Evolutionary conservation across 2,888 invertebrate species (phyloP), one percentile per base, ranked within the genome.

Genomic region (Ptilodon capucinus): DNA sequence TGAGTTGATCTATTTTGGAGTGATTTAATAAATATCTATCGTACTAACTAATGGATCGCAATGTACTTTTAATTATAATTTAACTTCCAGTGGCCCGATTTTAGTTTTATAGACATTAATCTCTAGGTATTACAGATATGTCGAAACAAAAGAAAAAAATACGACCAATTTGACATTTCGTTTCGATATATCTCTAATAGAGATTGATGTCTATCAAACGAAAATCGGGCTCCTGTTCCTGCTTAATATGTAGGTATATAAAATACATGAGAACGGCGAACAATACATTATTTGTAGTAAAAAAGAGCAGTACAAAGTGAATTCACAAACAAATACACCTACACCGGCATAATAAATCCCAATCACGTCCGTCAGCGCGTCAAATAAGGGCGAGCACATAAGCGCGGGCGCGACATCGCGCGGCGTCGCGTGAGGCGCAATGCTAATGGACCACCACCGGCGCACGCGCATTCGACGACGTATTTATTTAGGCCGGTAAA

Each of bases 361-460:
- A 34, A 18, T 32, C 52, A 54, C 49, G 54, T 43, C 55, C 55
- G 66, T 58, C 53, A 54, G 52, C 54, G 42, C 57, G 53, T 53
- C 50, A 45, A 54, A 40, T 69, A 56, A 65, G 54, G 68, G 50
- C 14, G 32, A 32, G 57, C 55, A 60, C 44, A 49, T 45, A 57
- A n/a, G 36, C 28, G 45, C 42, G 25, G 41, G 48, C 54, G 60
- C 57, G 49, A 48, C 51, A 41, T 50, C 59, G 49, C 43, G 52
- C 48, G 51, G 43, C 44, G 50, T 74, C 60, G 76, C 76, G 76
- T 76, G 76, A 54, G 48, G 46, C 43, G 48, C 53, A 54, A 76
- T 76, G 76, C 71, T 56, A 76, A 76, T 76, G 38, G 73, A 72
- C 75, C 75, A 72, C 75, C 75, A 76, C 74, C 74, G 61, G 51